Base-by-base conservation (phyloP, 2,888 invertebrate genomes). In the Mythimna impura region DNA sequence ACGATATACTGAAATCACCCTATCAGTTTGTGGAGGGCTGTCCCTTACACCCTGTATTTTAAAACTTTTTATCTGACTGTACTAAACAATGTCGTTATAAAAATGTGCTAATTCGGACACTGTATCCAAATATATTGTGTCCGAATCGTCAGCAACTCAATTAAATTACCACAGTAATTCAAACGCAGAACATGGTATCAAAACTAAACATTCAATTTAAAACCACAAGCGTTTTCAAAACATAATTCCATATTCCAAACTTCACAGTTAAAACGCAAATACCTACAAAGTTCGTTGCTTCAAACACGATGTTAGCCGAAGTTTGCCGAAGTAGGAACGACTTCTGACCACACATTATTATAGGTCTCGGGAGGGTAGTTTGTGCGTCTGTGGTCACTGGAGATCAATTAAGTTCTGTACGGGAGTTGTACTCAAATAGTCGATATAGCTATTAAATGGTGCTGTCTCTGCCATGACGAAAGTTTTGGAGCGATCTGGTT, bases 261-360 rank as follows among this genome's bases (percentile, higher is more conserved):
- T 81, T 55, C n/a, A 34, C 22, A 74, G 50, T 60, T 34, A 25
- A 30, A 78, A 71, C 52, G 43, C 61, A 66, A 73, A 76, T 58
- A n/a, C n/a, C n/a, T n/a, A 40, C 74, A 9, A 63, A 83, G 71
- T 83, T 73, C 6, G 47, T 25, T 65, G 75, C 65, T 80, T 60
- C 58, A 30, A 71, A 68, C 57, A 65, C 75, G 71, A 82, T 65
- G 79, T 67, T 71, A 34, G 36, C 47, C 78, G 73, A 77, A 83
- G 66, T 84, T 83, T 58, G 40, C 54, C 78, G 72, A 72, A 85
- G 71, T 73, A 30, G 50, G 36, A 54, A 58, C 50, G 66, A 66
- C 61, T 72, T 65, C 66, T 50, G 43, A 73, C 77, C 74, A 47
- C 74, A 81, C 73, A 79, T 86, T 76, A 78, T 86, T 75, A 80